phyloP scores from a whole-genome alignment of 2,888 invertebrate species.

The Melanotus villosus region DNA sequence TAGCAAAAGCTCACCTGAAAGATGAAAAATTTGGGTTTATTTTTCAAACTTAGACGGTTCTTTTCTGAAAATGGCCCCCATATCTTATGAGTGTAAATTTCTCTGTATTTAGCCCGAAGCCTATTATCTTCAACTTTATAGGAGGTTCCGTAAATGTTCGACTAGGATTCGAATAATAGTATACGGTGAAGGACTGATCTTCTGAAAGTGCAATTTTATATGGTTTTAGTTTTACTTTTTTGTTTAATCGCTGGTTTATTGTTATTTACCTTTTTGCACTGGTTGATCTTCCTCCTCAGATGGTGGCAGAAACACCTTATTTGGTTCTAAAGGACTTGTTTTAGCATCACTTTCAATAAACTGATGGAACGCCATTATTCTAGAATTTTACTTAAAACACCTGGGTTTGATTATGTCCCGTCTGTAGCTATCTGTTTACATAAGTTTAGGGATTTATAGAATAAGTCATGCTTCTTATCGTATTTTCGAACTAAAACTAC shows the following conservation, averaged over 20 bases:
- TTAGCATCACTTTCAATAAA: not conserved
- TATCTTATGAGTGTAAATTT: slow-evolving; percentile 54
- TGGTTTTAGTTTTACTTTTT: not conserved
- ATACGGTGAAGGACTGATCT: too few species aligned
- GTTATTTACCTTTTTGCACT: too few species aligned
- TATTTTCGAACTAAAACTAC: not conserved
- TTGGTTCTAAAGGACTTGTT: not conserved
- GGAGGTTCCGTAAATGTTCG: slow-evolving; percentile 45
- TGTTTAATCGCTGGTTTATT: not conserved
- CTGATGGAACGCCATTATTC: not conserved
- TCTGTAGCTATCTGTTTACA: not conserved
- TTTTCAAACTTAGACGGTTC: slow-evolving; percentile 50
- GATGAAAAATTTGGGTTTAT: slow-evolving; percentile 64
- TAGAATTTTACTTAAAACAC: too few species aligned
- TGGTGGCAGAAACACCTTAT: not conserved
- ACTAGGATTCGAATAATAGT: too few species aligned
- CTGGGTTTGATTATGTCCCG: too few species aligned
- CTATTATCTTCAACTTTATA: slow-evolving; percentile 59
- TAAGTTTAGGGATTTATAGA: not conserved
- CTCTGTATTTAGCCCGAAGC: slow-evolving; percentile 54
- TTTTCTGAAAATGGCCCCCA: slow-evolving; percentile 54
- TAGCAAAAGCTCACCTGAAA: slow-evolving; percentile 57
- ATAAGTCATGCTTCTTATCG: not conserved
- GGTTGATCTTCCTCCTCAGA: not conserved
- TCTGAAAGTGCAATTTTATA: too few species aligned